Evolutionary conservation across 2,113 vertebrate species (phyloP), one percentile per base, ranked within the genome.

Genomic region (Nycticryphes semicollaris): DNA sequence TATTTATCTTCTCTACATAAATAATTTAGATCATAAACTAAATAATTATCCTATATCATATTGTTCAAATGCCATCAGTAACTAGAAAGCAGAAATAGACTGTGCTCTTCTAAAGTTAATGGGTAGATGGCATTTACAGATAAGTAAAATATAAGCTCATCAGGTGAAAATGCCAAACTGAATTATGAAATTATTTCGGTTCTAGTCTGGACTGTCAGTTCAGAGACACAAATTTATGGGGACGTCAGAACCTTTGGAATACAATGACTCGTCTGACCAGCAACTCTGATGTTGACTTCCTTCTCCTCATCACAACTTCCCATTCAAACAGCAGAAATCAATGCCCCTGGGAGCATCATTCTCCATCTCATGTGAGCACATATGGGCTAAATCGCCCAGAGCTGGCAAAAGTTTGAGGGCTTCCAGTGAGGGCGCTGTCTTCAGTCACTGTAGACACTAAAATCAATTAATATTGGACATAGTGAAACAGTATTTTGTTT

Each of bases 11-110:
- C 37, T 84, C 41, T 43, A 80, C 72, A 93, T 88, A 95, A 96
- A 97, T 92, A 96, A 97, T 90, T 70, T 63, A 79, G 59, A 66
- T 93, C 81, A 86, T 50, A 86, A 94, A 76, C 59, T 63, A 97
- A 93, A 89, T 89, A 93, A 96, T 94, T 93, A 91, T 84, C 59
- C 68, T 68, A 69, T 95, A 96, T 95, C 84, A 90, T 19, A 27
- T 74, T 92, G 50, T 91, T 97, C 54, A 93, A 87, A 96, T 90
- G 75, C 25, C 79, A 77, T 88, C 82, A 91, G 88, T 95, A 93
- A 60, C 7, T 33, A 93, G 62, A 94, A 84, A 72, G 37, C n/a
- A 93, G 87, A 91, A 92, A 77, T 74, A 89, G 45, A 33, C 59
- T 70, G 31, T 86, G 45, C 27, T 84, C 69, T 94, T 84, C 70